These are phyloP conservation scores for Drosophila varians DNA, from an alignment of 1,140 invertebrate genomes.

Conservation along the genomic window DNA sequence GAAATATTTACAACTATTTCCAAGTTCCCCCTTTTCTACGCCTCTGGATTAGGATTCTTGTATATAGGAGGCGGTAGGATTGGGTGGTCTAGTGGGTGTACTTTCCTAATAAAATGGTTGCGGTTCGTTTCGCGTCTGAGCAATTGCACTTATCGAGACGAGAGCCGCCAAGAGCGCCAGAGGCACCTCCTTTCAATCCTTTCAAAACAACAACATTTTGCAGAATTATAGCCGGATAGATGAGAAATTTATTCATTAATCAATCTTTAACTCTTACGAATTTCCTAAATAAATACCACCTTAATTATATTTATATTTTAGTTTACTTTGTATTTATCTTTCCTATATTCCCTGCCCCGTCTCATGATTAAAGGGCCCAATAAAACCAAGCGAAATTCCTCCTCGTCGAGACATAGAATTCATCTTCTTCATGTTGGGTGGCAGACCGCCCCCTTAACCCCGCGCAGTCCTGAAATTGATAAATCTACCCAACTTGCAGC, in stretches of 20 bases:
- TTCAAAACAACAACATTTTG: too few species aligned
- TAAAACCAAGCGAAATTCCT: conserved; percentile 11
- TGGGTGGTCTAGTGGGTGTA: neutral
- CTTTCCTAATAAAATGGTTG: conserved; percentile 64
- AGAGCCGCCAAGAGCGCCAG: conserved; percentile 54
- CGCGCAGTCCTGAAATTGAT: conserved; percentile 16
- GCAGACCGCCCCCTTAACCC: conserved; percentile 1
- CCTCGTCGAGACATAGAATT: conserved; percentile 41
- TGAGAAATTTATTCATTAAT: too few species aligned
- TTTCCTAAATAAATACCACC: neutral
- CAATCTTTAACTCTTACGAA: too few species aligned
- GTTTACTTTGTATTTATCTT: conserved; percentile 14
- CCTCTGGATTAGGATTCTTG: conserved; percentile 6
- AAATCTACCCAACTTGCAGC: conserved; percentile 6
- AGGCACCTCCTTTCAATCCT: neutral
- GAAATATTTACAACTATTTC: neutral
- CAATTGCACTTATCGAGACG: conserved; percentile 72
- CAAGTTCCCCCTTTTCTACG: neutral
- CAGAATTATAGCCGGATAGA: too few species aligned
- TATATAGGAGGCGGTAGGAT: neutral
- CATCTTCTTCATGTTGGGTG: conserved; percentile 53
- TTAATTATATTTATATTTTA: conserved; percentile 13
- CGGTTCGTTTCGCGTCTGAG: conserved; percentile 66
- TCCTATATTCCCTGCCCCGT: neutral
- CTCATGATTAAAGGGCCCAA: conserved; percentile 11